Base-by-base conservation (phyloP, 1,140 invertebrate genomes). In the Hyles vespertilio region DNA sequence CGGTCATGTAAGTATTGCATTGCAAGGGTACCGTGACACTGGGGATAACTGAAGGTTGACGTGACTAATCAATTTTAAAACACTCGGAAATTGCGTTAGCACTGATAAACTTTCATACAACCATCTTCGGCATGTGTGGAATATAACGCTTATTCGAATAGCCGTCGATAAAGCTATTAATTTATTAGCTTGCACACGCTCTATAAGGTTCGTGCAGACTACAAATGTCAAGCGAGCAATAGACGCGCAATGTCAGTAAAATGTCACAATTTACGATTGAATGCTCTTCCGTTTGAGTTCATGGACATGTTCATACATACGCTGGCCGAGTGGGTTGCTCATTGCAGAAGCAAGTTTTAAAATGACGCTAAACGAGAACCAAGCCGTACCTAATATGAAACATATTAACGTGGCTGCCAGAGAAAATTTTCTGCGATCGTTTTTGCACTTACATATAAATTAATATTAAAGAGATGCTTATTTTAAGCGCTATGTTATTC, bases 261-360 rank as follows among this genome's bases (percentile, higher is more conserved):
- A 81, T 84, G 81, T 82, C 75, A 77, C 67, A 81, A 71, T 86
- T 82, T 79, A 84, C 74, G 71, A 74, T 66, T 69, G 67, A 74
- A 70, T 76, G 78, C 72, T 70, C 75, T 66, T 70, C 72, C 74
- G 72, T 73, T 56, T 60, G 68, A 67, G 79, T 83, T 85, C 80
- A 83, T 58, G 79, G 77, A 71, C 77, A 48, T 56, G 11, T 55
- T 45, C 12, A 56, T 63, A 44, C 61, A 49, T 43, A 62, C 54
- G 55, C 62, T 59, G 66, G 58, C 64, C 52, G 53, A 67, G 69
- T 72, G 66, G 70, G 68, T 45, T 53, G 54, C 36, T 46, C n/a
- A 59, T 5, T 49, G 43, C 50, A 64, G 57, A 12, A 52, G 61
- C 61, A 59, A 61, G 56, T 61, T 61, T 59, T 66, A 51, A 61